Base-by-base conservation (phyloP, 2,113 vertebrate genomes). In the Eupsittula cactorum region DNA sequence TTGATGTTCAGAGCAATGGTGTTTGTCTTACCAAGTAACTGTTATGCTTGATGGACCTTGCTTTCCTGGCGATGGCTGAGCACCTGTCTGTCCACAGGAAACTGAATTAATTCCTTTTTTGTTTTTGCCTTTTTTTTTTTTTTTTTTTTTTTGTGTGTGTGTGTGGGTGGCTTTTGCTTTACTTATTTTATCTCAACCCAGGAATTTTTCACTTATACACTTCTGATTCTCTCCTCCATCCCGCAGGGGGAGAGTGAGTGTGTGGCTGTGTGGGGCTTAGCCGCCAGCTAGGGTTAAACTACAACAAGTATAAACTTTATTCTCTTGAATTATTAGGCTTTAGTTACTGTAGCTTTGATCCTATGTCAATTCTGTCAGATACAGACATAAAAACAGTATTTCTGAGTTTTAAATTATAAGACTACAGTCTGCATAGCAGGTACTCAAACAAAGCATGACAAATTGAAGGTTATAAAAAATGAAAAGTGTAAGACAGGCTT, bases 401-500 rank as follows among this genome's bases (percentile, higher is more conserved):
- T 71, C 15, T 25, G 27, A 28, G 27, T 37, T 68, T 59, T 60
- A 75, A 83, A 70, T 21, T 39, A 18, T 9, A 73, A 57, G 23
- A 46, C 7, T 49, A 42, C 14, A 39, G 25, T 27, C 21, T 85
- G 11, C 16, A 46, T 53, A 16, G 41, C 42, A 80, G 5, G 28
- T 39, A 63, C 13, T 44, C 20, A 68, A 67, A 57, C 4, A 67
- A 37, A 62, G 8, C 31, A 27, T 37, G 62, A n/a, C 46, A 39
- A 21, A 60, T 18, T 31, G 7, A 74, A 70, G 15, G 24, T 24
- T 63, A 50, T 50, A 23, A 55, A 73, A 69, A 60, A 64, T 27
- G 6, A 42, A 47, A 41, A 46, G 4, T 0, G 0, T 52, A 44
- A 76, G 63, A 44, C 1, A 27, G 10, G n/a, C 4, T 52, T 77